Percentiles rank a stretch among this genome's conserved stretches.
Conservation (phyloP, 2,113 vertebrate species). For the Hydropotes inermis region DNA sequence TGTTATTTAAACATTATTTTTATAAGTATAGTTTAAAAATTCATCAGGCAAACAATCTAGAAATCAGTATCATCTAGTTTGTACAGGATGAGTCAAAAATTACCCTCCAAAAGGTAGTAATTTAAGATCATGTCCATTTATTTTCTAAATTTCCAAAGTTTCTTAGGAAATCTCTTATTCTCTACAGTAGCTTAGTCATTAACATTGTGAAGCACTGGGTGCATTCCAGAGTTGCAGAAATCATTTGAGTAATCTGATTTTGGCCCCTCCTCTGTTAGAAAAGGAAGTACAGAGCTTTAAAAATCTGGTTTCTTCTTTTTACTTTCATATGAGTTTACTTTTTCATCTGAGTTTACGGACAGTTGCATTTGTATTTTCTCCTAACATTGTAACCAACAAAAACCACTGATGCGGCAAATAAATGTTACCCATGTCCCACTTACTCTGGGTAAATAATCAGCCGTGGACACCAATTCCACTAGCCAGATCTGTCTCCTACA, state of each 20-base stretch:
- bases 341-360: background rate
- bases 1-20: constrained; percentile 13
- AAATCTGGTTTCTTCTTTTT: background rate
- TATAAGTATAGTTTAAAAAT: constrained; percentile 33
- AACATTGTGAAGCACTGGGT: background rate
- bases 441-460: background rate
- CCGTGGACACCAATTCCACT: background rate
- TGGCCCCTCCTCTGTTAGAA: background rate
- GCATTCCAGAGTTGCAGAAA: background rate
- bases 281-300: background rate
- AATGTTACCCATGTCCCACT: background rate
- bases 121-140: background rate
- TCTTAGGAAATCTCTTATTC: background rate
- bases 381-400: background rate
- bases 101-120: background rate
- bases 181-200: background rate
- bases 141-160: background rate
- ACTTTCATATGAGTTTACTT: constrained; percentile 8
- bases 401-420: background rate
- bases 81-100: constrained; percentile 5
- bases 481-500: background rate
- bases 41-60: background rate
- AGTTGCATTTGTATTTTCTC: background rate
- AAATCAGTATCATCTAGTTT: background rate
- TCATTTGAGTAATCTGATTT: background rate